Conservation (phyloP, 2,888 invertebrate genomes). For the Hoplodrina blanda region DNA sequence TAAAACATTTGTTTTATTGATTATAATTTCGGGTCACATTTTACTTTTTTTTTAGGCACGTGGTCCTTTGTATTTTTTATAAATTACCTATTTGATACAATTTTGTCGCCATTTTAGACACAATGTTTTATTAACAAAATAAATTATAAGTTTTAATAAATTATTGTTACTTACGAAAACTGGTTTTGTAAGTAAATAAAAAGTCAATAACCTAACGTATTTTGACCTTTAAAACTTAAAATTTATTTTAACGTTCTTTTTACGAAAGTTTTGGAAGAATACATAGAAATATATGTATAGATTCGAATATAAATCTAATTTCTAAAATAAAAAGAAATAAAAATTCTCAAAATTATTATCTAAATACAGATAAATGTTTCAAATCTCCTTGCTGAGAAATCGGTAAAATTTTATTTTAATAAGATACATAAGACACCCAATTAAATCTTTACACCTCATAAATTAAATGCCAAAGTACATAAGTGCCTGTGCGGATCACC, state of each 20-base stretch:
- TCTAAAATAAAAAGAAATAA: no score
- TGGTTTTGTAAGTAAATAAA: neutral
- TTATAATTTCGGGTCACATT: conserved; percentile 1
- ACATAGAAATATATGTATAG: no score
- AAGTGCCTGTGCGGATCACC: neutral
- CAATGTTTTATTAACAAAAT: neutral
- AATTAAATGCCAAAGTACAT: neutral
- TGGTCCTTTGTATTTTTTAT: neutral
- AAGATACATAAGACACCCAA: neutral
- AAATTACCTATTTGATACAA: neutral
- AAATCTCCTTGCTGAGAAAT: no score
- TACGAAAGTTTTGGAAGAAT: no score
- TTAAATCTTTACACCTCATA: conserved; percentile 36
- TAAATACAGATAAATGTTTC: no score
- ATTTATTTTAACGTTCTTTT: no score
- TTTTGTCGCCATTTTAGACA: no score
- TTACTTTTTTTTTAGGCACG: neutral
- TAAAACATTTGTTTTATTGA: neutral
- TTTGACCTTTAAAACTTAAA: neutral
- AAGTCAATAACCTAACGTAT: conserved; percentile 1
- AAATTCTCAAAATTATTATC: no score
- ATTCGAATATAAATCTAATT: no score
- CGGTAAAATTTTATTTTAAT: neutral
- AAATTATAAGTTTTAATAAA: neutral
- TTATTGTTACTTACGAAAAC: neutral